Percentiles rank a stretch among this genome's conserved stretches.
phyloP scores from a whole-genome alignment of 37 sponge, comb jelly and placozoan genomes.

The Axinella damicornis region DNA sequence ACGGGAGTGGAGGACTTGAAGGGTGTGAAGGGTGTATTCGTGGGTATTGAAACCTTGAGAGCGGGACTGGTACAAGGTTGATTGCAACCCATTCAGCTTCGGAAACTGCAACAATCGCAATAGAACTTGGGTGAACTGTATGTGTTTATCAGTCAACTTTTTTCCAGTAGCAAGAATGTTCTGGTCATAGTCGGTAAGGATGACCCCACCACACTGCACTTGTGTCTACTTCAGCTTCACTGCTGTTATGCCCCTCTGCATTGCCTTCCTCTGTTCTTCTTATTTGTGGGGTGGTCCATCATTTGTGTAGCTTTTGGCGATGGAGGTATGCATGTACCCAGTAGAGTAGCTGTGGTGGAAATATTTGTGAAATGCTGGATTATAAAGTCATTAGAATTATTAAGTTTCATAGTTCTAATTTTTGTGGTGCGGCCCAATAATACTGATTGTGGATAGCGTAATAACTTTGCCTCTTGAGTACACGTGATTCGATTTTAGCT shows the following conservation, averaged over 20 bases:
- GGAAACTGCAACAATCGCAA: conserved; percentile 10
- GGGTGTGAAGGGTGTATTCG: not conserved
- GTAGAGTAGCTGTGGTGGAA: not conserved
- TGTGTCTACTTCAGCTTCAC: not conserved
- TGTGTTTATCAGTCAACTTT: conserved; percentile 7
- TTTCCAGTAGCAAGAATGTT: not conserved
- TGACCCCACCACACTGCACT: not conserved
- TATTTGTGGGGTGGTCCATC: not conserved
- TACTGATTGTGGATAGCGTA: no score
- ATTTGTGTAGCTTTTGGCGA: not conserved
- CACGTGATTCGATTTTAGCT: no score
- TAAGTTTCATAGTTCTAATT: no score
- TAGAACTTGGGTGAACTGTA: conserved; percentile 5
- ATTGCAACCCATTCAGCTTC: not conserved
- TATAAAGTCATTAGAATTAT: no score
- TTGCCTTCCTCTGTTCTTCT: not conserved
- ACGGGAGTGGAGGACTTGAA: not conserved
- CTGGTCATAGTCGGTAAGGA: not conserved
- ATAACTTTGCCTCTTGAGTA: no score
- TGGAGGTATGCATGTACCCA: no score
- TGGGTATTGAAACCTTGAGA: not conserved
- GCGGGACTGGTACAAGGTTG: conserved; percentile 13
- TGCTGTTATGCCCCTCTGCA: not conserved
- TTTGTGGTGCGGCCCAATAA: no score
- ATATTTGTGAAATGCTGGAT: no score